Evolutionary conservation across 1,140 invertebrate species (phyloP), one percentile per base, ranked within the genome.

Genomic region (Leptinotarsa defecta): DNA sequence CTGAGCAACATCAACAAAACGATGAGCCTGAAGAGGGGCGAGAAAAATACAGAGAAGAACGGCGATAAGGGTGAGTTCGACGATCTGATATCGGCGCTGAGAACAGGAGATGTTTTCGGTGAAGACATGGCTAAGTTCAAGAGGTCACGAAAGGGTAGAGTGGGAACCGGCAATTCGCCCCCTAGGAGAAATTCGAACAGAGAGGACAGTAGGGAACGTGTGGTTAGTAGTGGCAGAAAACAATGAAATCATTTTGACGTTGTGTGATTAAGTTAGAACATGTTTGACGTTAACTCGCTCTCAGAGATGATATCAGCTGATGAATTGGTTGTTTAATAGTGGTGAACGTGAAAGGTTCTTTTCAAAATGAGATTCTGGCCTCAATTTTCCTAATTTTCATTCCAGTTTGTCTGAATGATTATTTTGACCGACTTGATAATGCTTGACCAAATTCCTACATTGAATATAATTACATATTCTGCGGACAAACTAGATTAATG

Each of bases 91-190:
- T 98, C 96, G 3, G 97, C 97, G 0, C 86, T 99, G 19, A 88
- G 97, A 81, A 98, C 96, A 1, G 98, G 97, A 0, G 97, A 99
- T 84, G 96, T 99, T 0, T 99, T 99, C 84, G 96, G 96, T 1
- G 97, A 99, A 84, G 97, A 99, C 84, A 95, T 98, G 77, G 95
- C 95, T 43, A 96, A 96, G 84, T 95, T 96, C 85, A 95, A 96
- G 79, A 87, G 95, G 52, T 94, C 92, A 13, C 88, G 92, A 71
- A 92, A 92, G 80, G 86, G 88, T 71, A 86, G 89, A 20, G 86
- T 90, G 1, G 91, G 91, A 76, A 87, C 89, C 20, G 88, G 88
- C 76, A 91, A 90, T 0, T 90, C 90, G 0, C 89, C 92, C 0
- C 86, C 90, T 71, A 86, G 89, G 49, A 90, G 90, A 74, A 90